Percentiles rank a stretch among this genome's conserved stretches.
These are phyloP conservation scores for Phoebastria nigripes DNA, from an alignment of 2,797 vertebrate genomes.

Conservation along the genomic window DNA sequence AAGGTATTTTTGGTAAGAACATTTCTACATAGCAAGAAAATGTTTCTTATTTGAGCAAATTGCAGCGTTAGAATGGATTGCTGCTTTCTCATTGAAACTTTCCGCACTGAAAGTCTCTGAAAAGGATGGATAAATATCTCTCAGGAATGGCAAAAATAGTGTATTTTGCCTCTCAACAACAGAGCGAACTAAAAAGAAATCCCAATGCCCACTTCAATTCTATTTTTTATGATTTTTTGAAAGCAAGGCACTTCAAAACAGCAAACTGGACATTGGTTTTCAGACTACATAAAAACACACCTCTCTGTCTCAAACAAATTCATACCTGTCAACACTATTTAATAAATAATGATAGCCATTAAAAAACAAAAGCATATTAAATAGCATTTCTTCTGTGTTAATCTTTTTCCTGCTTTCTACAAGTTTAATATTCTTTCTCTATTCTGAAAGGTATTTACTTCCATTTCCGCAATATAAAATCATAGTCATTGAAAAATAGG, in stretches of 20 bases:
- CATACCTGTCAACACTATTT: not conserved
- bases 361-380: not conserved
- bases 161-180: not conserved
- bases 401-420: not conserved
- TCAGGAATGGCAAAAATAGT: not conserved
- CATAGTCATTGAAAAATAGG: not conserved
- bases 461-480: not conserved
- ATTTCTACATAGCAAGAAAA: slow-evolving; percentile 8
- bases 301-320: not conserved
- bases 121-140: not conserved
- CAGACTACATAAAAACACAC: not conserved
- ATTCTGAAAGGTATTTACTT: not conserved
- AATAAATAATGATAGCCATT: not conserved
- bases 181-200: not conserved
- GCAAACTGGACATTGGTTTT: not conserved
- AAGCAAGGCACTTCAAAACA: not conserved
- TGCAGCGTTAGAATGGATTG: not conserved
- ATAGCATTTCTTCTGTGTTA: not conserved
- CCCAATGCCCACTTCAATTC: not conserved
- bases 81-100: not conserved
- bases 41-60: not conserved
- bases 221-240: not conserved
- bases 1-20: not conserved
- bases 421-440: not conserved
- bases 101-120: not conserved